These are phyloP conservation scores for Neosilurus hyrtlii DNA, from an alignment of 2,797 vertebrate species.

Conservation along the genomic window DNA sequence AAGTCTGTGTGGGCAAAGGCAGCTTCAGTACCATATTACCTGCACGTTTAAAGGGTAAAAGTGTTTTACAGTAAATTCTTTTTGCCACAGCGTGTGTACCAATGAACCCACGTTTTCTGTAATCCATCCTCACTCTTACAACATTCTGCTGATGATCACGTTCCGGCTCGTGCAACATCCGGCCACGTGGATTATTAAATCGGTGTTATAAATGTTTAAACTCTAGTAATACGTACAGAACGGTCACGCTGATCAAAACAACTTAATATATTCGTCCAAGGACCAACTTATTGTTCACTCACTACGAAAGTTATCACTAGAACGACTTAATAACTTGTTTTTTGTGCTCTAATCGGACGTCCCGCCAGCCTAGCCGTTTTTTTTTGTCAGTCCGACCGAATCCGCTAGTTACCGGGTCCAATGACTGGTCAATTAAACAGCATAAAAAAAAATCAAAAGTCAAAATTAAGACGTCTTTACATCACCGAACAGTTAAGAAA, in stretches of 20 bases:
- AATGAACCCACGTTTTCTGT: neutral
- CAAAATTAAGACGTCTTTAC: neutral
- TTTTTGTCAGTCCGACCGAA: neutral
- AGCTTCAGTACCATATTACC: neutral
- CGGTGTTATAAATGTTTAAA: neutral
- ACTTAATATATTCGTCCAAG: too few species aligned
- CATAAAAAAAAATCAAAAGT: neutral
- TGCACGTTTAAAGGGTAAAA: neutral
- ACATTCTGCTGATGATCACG: neutral
- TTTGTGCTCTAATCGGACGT: neutral
- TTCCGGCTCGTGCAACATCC: neutral
- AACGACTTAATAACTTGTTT: neutral
- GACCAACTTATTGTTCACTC: neutral
- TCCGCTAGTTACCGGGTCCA: neutral
- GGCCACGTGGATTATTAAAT: conserved; percentile 35
- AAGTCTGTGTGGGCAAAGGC: neutral
- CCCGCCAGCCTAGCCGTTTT: neutral
- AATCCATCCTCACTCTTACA: neutral
- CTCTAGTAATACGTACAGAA: neutral
- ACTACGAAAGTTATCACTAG: neutral
- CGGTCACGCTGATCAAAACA: neutral
- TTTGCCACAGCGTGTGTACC: neutral
- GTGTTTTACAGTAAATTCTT: neutral
- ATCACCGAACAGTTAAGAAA: neutral
- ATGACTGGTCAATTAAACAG: neutral